phyloP scores from a whole-genome alignment of 2,888 invertebrate species.

The Notodonta dromedarius region DNA sequence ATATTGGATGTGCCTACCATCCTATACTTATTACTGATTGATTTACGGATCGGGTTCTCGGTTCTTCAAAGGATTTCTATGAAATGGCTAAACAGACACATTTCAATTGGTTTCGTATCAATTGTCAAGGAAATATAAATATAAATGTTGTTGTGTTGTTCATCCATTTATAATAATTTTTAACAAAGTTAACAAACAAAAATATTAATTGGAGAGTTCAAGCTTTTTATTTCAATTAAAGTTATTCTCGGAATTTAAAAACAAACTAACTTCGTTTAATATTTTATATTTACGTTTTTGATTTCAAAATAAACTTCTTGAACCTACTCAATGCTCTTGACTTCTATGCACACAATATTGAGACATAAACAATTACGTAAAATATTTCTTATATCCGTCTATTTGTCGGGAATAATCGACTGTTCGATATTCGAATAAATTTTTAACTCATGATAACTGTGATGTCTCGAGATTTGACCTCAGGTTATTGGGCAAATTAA shows the following conservation, averaged over 20 bases:
- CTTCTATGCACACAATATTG: background rate
- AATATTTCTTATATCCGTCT: conserved; percentile 26
- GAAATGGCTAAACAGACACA: background rate
- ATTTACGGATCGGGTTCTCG: conserved; percentile 45
- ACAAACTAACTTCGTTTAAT: too few relatives aligned
- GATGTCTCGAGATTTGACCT: too few relatives aligned
- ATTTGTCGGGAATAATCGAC: conserved; percentile 16
- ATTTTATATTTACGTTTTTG: too few relatives aligned
- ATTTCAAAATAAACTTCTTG: background rate
- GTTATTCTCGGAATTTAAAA: too few relatives aligned
- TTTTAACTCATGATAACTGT: background rate
- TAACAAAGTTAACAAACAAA: too few relatives aligned
- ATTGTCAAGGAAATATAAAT: too few relatives aligned
- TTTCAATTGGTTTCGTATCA: too few relatives aligned
- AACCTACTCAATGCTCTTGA: background rate
- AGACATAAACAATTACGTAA: background rate
- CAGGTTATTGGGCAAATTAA: too few relatives aligned
- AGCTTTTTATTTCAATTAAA: too few relatives aligned
- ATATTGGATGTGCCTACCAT: conserved; percentile 49
- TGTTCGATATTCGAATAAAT: conserved; percentile 3
- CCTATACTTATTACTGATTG: conserved; percentile 50
- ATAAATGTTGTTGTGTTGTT: too few relatives aligned
- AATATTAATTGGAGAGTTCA: too few relatives aligned
- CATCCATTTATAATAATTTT: too few relatives aligned
- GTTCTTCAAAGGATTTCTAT: conserved; percentile 13